Conservation (phyloP, 2,113 vertebrate genomes). For the Henicopernis longicauda region DNA sequence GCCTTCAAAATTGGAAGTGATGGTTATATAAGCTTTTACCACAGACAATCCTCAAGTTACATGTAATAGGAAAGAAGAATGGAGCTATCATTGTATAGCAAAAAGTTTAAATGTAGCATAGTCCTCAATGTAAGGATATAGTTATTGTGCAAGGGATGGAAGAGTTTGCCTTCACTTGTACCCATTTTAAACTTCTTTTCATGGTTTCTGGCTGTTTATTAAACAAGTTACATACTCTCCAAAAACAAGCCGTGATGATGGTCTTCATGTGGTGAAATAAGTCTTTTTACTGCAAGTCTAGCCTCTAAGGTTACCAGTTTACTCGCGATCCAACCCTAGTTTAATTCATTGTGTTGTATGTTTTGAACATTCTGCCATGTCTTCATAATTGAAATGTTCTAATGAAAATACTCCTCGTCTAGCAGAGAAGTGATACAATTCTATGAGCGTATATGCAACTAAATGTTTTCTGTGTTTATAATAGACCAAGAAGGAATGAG, state of each 20-base stretch:
- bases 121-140: neutral
- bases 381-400: neutral
- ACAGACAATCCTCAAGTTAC: neutral
- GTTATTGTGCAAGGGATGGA: neutral
- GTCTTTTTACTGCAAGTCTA: neutral
- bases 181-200: neutral
- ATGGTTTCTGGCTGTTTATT: neutral
- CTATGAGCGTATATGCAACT: neutral
- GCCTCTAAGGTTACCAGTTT: neutral
- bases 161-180: neutral
- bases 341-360: neutral
- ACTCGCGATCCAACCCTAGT: neutral
- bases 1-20: neutral
- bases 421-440: neutral
- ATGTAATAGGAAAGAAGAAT: neutral
- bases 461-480: slow-evolving; percentile 7
- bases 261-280: neutral
- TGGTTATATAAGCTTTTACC: neutral
- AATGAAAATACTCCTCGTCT: neutral
- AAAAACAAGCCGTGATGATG: neutral
- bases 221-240: neutral
- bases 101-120: neutral
- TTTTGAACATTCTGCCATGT: neutral
- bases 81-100: neutral
- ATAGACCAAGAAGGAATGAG: neutral